Conservation (phyloP, 2,113 vertebrate genomes). For the Ceyx melanurus region DNA sequence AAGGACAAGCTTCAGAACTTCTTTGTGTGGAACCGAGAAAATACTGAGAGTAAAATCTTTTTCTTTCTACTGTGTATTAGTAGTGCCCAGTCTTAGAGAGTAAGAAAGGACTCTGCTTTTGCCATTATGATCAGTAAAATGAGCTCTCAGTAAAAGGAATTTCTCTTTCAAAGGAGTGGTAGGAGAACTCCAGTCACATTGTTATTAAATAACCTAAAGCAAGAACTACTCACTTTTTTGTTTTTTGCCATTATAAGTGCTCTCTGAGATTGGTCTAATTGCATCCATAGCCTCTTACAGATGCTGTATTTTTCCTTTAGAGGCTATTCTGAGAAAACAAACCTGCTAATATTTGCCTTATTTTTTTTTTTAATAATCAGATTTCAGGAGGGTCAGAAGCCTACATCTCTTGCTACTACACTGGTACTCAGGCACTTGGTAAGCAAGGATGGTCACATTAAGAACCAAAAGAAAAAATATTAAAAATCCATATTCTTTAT, state of each 20-base stretch:
- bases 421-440: background rate
- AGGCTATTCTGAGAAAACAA: background rate
- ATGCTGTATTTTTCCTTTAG: background rate
- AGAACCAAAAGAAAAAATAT: background rate
- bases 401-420: background rate
- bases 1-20: background rate
- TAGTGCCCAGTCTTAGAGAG: background rate
- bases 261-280: background rate
- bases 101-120: background rate
- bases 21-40: background rate
- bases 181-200: background rate
- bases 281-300: background rate
- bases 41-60: background rate
- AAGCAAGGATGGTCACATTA: background rate
- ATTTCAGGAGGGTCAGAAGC: background rate
- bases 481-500: background rate
- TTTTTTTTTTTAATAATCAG: background rate
- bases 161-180: background rate
- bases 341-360: background rate
- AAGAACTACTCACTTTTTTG: background rate
- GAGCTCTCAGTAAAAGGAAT: background rate
- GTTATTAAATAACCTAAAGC: background rate
- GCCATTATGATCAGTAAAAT: background rate
- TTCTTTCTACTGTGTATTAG: background rate
- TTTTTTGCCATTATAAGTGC: background rate